A percentile compares a stretch with the other conserved stretches of the same genome.
These are phyloP conservation scores for Anabas testudineus DNA, from an alignment of 2,797 vertebrate species.

Conservation along the genomic window DNA sequence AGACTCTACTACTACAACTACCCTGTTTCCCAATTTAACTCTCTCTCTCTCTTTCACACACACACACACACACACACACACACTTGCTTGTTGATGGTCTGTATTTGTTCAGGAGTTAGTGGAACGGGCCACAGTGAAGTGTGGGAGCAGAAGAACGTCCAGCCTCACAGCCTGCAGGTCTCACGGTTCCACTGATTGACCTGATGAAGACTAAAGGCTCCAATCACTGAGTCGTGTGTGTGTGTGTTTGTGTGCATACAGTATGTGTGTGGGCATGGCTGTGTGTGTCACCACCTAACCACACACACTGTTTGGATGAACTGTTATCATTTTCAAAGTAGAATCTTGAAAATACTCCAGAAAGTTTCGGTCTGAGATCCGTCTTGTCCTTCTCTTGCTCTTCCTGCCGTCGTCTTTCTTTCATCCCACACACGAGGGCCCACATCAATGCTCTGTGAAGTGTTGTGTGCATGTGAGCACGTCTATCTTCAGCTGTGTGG, in stretches of 20 bases:
- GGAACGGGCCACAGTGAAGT: constrained; percentile 71
- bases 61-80: constrained; percentile 30
- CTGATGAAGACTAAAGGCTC: constrained; percentile 76
- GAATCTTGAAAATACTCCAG: constrained; percentile 63
- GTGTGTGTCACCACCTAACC: constrained; percentile 63
- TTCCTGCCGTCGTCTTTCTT: constrained; percentile 61
- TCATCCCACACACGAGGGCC: constrained; percentile 71
- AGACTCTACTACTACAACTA: constrained; percentile 28
- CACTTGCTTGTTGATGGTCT: constrained; percentile 54
- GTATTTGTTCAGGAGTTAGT: constrained; percentile 77
- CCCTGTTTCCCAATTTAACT: constrained; percentile 15
- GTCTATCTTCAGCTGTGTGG: constrained; percentile 8
- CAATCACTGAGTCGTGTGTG: constrained; percentile 50
- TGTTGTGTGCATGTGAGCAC: constrained; percentile 17
- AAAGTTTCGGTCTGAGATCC: constrained; percentile 55
- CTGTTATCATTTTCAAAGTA: constrained; percentile 77
- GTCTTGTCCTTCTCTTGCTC: constrained; percentile 56
- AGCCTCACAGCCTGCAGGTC: constrained; percentile 71
- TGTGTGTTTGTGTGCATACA: constrained; percentile 7
- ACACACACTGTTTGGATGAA: constrained; percentile 73
- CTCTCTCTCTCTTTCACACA: constrained; percentile 16
- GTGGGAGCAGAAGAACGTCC: constrained; percentile 72
- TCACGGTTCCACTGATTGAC: constrained; percentile 76
- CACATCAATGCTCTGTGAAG: constrained; percentile 49
- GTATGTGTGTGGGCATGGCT: constrained; percentile 31